phyloP scores from a whole-genome alignment of 2,113 vertebrate species.

The Grammomys dolichurus region DNA sequence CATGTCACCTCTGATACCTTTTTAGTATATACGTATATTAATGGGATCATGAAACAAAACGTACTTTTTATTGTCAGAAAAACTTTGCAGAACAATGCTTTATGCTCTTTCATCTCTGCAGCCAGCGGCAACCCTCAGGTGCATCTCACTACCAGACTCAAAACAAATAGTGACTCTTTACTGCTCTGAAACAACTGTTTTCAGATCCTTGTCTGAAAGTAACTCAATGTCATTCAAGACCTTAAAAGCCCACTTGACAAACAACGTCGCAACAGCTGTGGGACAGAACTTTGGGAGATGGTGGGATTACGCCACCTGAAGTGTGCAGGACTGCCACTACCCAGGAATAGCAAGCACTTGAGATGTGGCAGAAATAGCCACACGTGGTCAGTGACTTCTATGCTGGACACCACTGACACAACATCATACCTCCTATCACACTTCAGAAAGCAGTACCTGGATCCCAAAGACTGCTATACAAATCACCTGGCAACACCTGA shows the following conservation, averaged over 20 bases:
- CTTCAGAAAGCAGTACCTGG: not conserved
- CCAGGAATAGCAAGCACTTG: not conserved
- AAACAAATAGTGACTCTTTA: not conserved
- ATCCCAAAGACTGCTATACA: not conserved
- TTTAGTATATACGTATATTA: not conserved
- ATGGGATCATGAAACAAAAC: not conserved
- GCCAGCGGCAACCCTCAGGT: not conserved
- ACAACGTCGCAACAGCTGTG: not conserved
- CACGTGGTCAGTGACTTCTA: not conserved
- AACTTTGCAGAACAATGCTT: not conserved
- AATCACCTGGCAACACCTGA: not conserved
- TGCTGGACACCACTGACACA: not conserved
- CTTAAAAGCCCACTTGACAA: constrained; percentile 26
- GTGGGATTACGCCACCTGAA: not conserved
- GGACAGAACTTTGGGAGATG: not conserved
- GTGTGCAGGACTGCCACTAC: not conserved
- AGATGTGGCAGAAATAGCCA: not conserved
- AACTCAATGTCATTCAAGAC: not conserved
- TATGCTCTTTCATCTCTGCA: not conserved
- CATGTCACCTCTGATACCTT: not conserved
- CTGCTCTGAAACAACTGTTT: not conserved
- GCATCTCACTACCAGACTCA: not conserved
- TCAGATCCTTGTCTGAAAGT: not conserved
- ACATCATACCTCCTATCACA: not conserved
- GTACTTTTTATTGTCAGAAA: not conserved